A percentile compares a stretch with the other conserved stretches of the same genome.
Evolutionary conservation across 2,113 vertebrate species (phyloP).

Genomic region (Microtus pennsylvanicus): DNA sequence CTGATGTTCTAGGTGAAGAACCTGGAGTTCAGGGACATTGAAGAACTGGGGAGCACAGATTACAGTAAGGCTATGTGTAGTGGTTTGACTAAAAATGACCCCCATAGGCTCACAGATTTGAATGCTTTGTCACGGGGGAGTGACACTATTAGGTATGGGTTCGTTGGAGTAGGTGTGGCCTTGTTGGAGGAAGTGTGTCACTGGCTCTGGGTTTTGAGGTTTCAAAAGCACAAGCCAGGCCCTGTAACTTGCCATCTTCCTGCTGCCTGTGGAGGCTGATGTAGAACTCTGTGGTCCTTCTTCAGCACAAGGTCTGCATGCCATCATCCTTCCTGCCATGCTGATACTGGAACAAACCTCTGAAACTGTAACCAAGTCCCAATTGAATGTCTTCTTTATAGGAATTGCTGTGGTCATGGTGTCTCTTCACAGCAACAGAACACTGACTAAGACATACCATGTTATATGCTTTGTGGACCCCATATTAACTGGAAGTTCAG

Average conservation of each 20-base stretch:
- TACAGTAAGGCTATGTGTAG: not conserved
- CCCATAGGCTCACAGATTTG: not conserved
- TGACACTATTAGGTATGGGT: not conserved
- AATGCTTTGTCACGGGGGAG: not conserved
- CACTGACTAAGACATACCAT: not conserved
- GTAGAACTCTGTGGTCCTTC: not conserved
- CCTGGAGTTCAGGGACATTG: not conserved
- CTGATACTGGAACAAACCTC: not conserved
- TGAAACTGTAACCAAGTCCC: not conserved
- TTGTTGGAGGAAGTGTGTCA: not conserved
- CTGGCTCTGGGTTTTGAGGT: not conserved
- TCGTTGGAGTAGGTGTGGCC: not conserved
- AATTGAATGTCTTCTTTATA: not conserved
- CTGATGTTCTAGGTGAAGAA: not conserved
- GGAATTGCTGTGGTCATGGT: not conserved
- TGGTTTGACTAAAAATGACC: not conserved
- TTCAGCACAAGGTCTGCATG: not conserved
- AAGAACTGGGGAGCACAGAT: not conserved
- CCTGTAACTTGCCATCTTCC: not conserved
- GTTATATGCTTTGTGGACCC: not conserved
- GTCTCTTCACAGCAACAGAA: not conserved
- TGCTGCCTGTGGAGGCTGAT: not conserved
- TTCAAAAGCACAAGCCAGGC: not conserved
- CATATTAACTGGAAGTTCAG: not conserved
- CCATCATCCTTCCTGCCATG: too few species aligned